phyloP scores from a whole-genome alignment of 2,888 invertebrate species.

The Sepiola atlantica region DNA sequence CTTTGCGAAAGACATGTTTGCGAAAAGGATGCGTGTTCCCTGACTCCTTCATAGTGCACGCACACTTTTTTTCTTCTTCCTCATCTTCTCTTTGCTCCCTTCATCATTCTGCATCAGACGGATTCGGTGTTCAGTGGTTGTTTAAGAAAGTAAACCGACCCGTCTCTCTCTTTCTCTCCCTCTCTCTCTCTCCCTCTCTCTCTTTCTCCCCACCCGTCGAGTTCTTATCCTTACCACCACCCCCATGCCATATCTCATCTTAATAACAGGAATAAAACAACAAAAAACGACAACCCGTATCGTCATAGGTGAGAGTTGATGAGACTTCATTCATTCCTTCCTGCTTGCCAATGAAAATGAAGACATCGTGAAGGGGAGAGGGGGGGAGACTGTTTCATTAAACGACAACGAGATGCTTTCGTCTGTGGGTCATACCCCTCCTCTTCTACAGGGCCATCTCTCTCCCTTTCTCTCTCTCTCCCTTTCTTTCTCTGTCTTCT shows the following conservation, averaged over 20 bases:
- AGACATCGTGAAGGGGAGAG: background rate
- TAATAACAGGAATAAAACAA: too few species aligned
- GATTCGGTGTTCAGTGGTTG: background rate
- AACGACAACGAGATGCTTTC: background rate
- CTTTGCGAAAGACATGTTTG: background rate
- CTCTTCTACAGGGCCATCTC: background rate
- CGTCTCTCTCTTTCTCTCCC: background rate
- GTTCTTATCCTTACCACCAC: background rate
- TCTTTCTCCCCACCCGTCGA: background rate
- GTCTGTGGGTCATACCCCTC: background rate
- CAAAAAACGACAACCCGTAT: background rate
- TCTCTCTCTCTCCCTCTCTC: background rate
- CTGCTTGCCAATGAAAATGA: constrained; percentile 12
- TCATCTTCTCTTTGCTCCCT: background rate
- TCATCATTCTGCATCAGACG: background rate
- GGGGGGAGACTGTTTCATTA: background rate
- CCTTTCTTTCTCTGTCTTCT: background rate
- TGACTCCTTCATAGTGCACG: background rate
- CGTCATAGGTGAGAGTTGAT: background rate
- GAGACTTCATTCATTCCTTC: background rate
- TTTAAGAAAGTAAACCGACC: background rate
- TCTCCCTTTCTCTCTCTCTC: background rate
- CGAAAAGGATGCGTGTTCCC: background rate
- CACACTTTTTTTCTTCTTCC: background rate
- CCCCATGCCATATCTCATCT: background rate